These are phyloP conservation scores for Schizopygopsis pylzovi DNA, from an alignment of 2,797 vertebrate species.

Conservation along the genomic window DNA sequence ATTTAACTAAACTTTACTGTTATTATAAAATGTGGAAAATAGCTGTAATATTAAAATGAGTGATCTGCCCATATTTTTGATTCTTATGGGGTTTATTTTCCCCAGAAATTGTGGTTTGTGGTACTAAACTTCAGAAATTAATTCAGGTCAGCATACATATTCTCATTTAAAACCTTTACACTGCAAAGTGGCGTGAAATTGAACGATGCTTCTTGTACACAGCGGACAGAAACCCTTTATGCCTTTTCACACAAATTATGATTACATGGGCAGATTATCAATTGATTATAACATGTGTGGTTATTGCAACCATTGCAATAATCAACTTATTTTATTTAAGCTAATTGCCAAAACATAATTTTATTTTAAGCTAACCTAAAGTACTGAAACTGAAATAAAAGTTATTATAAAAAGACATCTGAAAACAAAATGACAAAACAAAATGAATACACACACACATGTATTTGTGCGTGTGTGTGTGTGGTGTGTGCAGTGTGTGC, in stretches of 20 bases:
- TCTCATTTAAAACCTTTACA: not conserved
- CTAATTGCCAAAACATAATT: no score
- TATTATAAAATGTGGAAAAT: not conserved
- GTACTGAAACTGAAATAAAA: not conserved
- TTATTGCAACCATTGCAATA: no score
- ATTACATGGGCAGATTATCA: no score
- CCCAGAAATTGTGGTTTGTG: not conserved
- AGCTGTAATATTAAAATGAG: not conserved
- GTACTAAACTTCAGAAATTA: not conserved
- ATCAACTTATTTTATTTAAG: no score
- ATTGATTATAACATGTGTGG: no score
- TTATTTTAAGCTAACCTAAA: not conserved
- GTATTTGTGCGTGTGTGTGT: no score
- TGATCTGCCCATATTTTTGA: not conserved
- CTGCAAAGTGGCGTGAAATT: not conserved
- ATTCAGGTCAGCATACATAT: not conserved
- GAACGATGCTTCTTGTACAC: not conserved
- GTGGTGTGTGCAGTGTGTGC: no score
- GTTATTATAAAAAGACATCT: not conserved
- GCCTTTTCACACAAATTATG: no score
- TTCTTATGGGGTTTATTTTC: not conserved
- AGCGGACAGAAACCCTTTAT: not conserved
- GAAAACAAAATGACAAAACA: not conserved
- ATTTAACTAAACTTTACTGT: not conserved
- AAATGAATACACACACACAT: not conserved